Base-by-base conservation (phyloP, 2,113 vertebrate genomes). In the Cyphomyrus plagiostoma region DNA sequence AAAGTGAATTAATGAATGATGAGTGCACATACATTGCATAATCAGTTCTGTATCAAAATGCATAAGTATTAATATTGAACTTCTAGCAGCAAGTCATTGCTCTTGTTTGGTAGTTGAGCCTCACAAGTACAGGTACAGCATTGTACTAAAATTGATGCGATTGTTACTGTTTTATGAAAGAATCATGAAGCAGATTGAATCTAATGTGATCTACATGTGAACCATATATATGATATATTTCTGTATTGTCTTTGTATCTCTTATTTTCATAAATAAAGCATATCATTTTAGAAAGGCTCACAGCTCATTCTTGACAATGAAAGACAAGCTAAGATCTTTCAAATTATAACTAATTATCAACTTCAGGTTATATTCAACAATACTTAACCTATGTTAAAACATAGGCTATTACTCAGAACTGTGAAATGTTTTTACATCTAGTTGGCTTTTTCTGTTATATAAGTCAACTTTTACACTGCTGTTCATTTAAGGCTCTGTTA, bases 171-270 rank as follows among this genome's bases (percentile, higher is more conserved):
- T 58, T 84, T 53, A 89, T 82, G n/a, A 30, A 42, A 70, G 26
- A 50, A 86, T 21, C 45, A 49, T 53, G 23, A 84, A 45, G 39
- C 80, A 48, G 85, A 58, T 58, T n/a, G 66, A 30, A 89, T 56
- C 49, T 87, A 46, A 84, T 53, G 85, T 86, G 84, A 86, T 49
- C 8, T 86, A 30, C 49, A 35, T 92, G 86, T 90, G 91, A 92
- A 90, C 90, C 85, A 91, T 85, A 91, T 93, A 91, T 92, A 93
- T 92, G 93, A 91, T 92, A 93, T 92, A 93, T 92, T 90, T 94
- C 93, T 94, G 91, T 94, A 93, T 92, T 89, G 95, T 95, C 93
- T 95, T 95, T 95, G 92, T 95, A 95, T 90, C 48, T 46, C 92
- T 94, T 91, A 93, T 95, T 95, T 96, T 94, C 91, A 95, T 93